Conservation (phyloP, 2,797 vertebrate species). For the Poliocrania exsul region DNA sequence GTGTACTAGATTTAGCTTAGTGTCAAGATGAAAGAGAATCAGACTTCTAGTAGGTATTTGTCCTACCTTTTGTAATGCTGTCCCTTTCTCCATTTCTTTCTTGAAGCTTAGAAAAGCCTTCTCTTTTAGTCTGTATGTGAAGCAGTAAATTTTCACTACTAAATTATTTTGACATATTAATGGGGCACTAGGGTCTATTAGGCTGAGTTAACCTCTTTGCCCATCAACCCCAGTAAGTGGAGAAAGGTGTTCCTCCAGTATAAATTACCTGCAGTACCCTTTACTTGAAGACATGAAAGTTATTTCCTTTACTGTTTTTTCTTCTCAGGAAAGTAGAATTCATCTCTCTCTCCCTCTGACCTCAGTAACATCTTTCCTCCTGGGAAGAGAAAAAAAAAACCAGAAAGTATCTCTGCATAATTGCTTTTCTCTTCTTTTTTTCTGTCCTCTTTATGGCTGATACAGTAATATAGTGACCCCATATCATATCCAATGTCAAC, state of each 20-base stretch:
- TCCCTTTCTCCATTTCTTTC: neutral
- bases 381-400: neutral
- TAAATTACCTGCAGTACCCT: neutral
- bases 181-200: neutral
- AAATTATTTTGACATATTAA: neutral
- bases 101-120: neutral
- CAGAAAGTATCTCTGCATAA: neutral
- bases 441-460: neutral
- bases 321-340: neutral
- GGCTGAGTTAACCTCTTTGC: neutral
- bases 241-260: neutral
- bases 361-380: neutral
- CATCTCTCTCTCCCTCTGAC: neutral
- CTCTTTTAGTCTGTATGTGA: neutral
- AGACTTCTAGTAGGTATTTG: neutral
- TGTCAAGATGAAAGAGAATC: neutral
- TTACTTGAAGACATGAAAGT: neutral
- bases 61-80: neutral
- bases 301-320: neutral
- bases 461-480: neutral
- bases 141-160: neutral
- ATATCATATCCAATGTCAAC: neutral
- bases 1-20: neutral
- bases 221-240: neutral
- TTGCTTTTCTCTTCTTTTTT: neutral